phyloP scores from a whole-genome alignment of 2,797 vertebrate species.

The Gambelia wislizenii region DNA sequence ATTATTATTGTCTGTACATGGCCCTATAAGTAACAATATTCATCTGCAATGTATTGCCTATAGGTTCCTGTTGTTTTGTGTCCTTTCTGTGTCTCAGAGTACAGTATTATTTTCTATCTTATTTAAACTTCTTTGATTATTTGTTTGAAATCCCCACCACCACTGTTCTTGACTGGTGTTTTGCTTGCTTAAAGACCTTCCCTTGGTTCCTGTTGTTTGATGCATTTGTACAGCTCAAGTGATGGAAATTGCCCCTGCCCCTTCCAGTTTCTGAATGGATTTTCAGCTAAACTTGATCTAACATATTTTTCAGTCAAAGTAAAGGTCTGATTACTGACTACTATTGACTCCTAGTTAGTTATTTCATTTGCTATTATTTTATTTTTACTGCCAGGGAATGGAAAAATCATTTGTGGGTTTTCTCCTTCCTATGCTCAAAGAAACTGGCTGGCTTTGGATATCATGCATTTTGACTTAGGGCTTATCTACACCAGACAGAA shows the following conservation, averaged over 20 bases:
- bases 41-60: no score
- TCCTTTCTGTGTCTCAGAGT: no score
- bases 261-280: neutral
- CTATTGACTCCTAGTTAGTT: neutral
- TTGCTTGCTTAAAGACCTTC: no score
- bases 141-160: no score
- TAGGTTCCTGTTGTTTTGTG: no score
- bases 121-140: no score
- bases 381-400: neutral
- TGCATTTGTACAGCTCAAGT: neutral
- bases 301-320: neutral
- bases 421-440: neutral
- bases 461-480: neutral
- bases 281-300: neutral
- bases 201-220: no score
- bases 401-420: neutral
- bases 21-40: no score
- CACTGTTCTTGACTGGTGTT: no score
- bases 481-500: no score
- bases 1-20: no score
- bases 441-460: neutral
- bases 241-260: neutral
- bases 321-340: neutral
- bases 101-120: no score
- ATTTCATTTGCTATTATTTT: neutral